Evolutionary conservation across 1,140 invertebrate species (phyloP).

Genomic region (Camponotus pennsylvanicus): DNA sequence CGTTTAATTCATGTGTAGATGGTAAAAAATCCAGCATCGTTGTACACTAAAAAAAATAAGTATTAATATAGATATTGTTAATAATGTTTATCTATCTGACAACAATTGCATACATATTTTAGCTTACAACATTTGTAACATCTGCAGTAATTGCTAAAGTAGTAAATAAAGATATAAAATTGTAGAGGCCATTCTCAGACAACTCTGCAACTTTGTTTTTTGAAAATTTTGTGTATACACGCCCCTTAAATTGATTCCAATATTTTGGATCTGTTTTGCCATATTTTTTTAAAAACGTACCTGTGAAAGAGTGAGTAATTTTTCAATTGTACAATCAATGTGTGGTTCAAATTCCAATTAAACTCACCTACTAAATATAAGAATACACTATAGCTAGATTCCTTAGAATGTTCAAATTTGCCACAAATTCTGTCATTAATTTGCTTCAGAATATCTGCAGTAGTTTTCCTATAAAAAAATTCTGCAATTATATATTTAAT

Average conservation of each 20-base stretch:
- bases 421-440: slow-evolving; percentile 79
- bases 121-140: slow-evolving; percentile 82
- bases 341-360: neutral
- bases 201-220: slow-evolving; percentile 84
- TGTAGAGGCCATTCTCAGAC: slow-evolving; percentile 82
- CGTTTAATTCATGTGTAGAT: slow-evolving; percentile 69
- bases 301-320: slow-evolving; percentile 71
- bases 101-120: slow-evolving; percentile 31
- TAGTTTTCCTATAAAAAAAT: slow-evolving; percentile 80
- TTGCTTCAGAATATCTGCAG: slow-evolving; percentile 83
- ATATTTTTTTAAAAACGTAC: slow-evolving; percentile 81
- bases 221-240: slow-evolving; percentile 85
- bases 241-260: slow-evolving; percentile 86
- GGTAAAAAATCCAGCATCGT: slow-evolving; percentile 82
- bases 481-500: neutral
- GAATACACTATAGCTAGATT: slow-evolving; percentile 85
- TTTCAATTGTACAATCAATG: neutral
- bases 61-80: slow-evolving; percentile 19
- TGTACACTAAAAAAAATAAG: slow-evolving; percentile 75
- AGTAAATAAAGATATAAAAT: slow-evolving; percentile 85
- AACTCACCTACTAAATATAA: slow-evolving; percentile 82
- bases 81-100: neutral
- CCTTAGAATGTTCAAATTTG: slow-evolving; percentile 76
- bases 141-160: slow-evolving; percentile 85
- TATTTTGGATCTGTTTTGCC: slow-evolving; percentile 78